Percentiles rank a stretch among this genome's conserved stretches.
phyloP scores from a whole-genome alignment of 2,888 invertebrate genomes.

The Drosophila sordidula region DNA sequence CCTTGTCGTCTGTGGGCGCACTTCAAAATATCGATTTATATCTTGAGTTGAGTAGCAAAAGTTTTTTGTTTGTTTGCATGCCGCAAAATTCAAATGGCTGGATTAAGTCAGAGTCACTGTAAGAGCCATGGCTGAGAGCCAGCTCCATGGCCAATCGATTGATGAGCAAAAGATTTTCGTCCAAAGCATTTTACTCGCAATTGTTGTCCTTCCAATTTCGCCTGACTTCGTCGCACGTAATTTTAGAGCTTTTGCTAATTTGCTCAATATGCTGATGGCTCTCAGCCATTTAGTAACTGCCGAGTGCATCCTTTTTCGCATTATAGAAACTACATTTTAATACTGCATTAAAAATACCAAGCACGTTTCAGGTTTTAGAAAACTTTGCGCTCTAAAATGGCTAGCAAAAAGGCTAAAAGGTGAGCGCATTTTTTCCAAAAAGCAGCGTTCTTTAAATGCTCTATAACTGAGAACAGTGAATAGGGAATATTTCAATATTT shows the following conservation, averaged over 20 bases:
- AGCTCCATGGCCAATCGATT: constrained; percentile 37
- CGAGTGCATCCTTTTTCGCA: constrained; percentile 50
- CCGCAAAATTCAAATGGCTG: constrained; percentile 53
- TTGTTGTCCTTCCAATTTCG: constrained; percentile 3
- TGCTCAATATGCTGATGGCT: constrained; percentile 61
- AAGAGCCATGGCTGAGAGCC: constrained; percentile 23
- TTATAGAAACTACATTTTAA: constrained; percentile 56
- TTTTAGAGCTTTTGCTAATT: constrained; percentile 50
- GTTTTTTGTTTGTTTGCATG: constrained; percentile 40
- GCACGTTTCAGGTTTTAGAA: constrained; percentile 56
- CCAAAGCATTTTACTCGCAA: constrained; percentile 2
- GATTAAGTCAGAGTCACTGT: constrained; percentile 46
- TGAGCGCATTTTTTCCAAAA: background rate
- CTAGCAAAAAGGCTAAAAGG: constrained; percentile 16
- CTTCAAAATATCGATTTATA: constrained; percentile 69
- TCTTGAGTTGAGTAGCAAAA: constrained; percentile 45
- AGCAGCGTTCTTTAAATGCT: background rate
- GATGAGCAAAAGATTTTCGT: constrained; percentile 40
- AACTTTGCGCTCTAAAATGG: constrained; percentile 11
- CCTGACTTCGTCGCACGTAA: constrained; percentile 43
- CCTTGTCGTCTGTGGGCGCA: constrained; percentile 30
- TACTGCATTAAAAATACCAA: constrained; percentile 31
- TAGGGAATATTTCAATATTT: no score
- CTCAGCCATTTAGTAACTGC: constrained; percentile 46
- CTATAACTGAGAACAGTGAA: background rate